A percentile compares a stretch with the other conserved stretches of the same genome.
Evolutionary conservation across 2,113 vertebrate genomes (phyloP).

Genomic region (Alaudala cheleensis): DNA sequence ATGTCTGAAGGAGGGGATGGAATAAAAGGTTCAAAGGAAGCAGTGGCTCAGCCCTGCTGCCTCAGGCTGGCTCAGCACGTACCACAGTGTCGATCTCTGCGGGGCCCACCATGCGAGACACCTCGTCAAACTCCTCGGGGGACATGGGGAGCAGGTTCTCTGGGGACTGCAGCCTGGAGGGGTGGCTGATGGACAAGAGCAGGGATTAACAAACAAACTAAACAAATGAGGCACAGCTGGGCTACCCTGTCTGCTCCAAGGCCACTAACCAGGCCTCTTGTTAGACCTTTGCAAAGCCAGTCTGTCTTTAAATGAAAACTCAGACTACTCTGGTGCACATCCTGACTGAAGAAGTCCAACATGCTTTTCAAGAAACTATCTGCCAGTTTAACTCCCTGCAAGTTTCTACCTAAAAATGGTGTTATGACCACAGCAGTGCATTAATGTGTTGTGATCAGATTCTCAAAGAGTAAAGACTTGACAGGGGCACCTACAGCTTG

Average conservation of each 20-base stretch:
- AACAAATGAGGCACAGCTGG: neutral
- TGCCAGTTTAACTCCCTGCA: neutral
- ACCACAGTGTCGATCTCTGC: constrained; percentile 86
- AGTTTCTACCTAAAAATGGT: neutral
- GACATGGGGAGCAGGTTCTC: constrained; percentile 94
- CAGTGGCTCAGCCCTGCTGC: fast-evolving
- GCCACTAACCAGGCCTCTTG: neutral
- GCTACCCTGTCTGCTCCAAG: neutral
- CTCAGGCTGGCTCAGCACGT: neutral
- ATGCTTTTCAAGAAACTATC: neutral
- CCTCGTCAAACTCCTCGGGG: constrained; percentile 84
- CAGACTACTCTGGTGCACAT: neutral
- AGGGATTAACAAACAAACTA: neutral
- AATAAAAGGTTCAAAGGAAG: too few species aligned
- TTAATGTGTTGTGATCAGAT: neutral
- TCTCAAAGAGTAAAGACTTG: neutral
- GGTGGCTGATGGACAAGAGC: constrained; percentile 73
- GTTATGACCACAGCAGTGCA: neutral
- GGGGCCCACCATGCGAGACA: constrained; percentile 77
- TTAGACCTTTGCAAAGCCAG: neutral
- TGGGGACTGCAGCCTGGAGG: constrained; percentile 83
- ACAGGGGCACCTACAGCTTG: neutral
- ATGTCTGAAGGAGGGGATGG: too few species aligned
- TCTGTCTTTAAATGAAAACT: neutral
- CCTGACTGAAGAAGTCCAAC: neutral